Evolutionary conservation across 2,797 vertebrate species (phyloP), one percentile per base, ranked within the genome.

Genomic region (Chelidonichthys spinosus): DNA sequence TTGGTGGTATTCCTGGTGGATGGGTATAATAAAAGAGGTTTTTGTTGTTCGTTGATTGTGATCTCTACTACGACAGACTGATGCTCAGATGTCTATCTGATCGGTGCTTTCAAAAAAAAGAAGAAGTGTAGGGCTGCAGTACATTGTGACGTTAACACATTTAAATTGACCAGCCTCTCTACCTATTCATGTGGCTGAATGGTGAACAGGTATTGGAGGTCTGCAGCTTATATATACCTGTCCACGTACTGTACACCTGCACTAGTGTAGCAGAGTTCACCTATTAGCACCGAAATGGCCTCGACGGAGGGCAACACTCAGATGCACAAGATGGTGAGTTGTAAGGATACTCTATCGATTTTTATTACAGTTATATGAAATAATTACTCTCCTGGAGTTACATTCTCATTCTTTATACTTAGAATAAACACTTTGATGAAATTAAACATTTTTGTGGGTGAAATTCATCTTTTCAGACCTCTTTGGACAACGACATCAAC

Each of bases 281-380:
- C 50, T 39, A 13, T 69, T 59, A 49, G 78, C 74, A 75, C 68
- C 72, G 73, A 83, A 71, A 86, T 85, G 72, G 68, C 83, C 75
- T 88, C 72, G 2, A 52, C 64, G 18, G 83, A 88, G 53, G 70
- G 79, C 71, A 78, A 55, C 77, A 63, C 76, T 78, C 82, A 74
- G 39, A 74, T 76, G 13, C 82, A 88, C 92, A 93, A 86, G 86
- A 96, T 97, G 97, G 97, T 98, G 92, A 97, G 97, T 96, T 81
- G 64, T 14, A 2, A 36, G 10, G 35, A 58, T 46, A 36, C 44
- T 47, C 2, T 44, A 25, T 36, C 0, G 1, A n/a, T 46, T 78
- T 71, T 72, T 2, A 11, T 37, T 15, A 25, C 11, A 64, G 10
- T 13, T 44, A 13, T 55, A 43, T 46, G 18, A 3, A 61, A 36